Evolutionary conservation across 2,797 vertebrate genomes (phyloP), one percentile per base, ranked within the genome.

Genomic region (Ceryle rudis): DNA sequence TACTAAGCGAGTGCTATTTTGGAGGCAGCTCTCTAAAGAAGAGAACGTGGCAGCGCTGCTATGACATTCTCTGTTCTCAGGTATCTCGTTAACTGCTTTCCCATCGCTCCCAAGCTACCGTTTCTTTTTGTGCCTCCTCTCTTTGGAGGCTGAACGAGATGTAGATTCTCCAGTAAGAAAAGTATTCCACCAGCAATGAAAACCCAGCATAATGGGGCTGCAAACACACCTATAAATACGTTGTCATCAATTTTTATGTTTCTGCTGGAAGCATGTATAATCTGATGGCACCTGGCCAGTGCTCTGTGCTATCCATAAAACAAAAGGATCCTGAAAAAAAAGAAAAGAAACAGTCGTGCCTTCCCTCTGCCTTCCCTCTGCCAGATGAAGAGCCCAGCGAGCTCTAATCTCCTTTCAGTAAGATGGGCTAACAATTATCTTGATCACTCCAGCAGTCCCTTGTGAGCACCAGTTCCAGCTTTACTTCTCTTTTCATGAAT

Each of bases 391-490:
- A 52, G 64, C 71, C 41, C 3, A 6, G 58, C 79, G 75, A 91
- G 46, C 49, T 85, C 67, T 85, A 69, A 91, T 85, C 67, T 52
- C 44, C 70, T 81, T 37, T 52, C 66, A 31, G 62, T 55, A 61
- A 90, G 42, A 79, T 9, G 28, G 51, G 71, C 54, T 69, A 72
- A 90, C 58, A 87, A 91, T 87, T 87, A 91, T 41, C 88, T 60
- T 82, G 62, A 93, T 93, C 70, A 16, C 81, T 66, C 73, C 6
- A 67, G 90, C 85, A 87, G 85, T 52, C 92, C 71, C 88, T 64
- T 78, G 10, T 14, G 66, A 67, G 70, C 23, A 55, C 7, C 81
- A 42, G 49, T 10, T 47, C 44, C 90, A 75, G 66, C 62, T 65
- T 25, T 33, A 57, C 74, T 72, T 89, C 46, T 5, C 71, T 60